These are phyloP conservation scores for Zhengitettix transpicula DNA, from an alignment of 2,888 invertebrate genomes.

Conservation along the genomic window DNA sequence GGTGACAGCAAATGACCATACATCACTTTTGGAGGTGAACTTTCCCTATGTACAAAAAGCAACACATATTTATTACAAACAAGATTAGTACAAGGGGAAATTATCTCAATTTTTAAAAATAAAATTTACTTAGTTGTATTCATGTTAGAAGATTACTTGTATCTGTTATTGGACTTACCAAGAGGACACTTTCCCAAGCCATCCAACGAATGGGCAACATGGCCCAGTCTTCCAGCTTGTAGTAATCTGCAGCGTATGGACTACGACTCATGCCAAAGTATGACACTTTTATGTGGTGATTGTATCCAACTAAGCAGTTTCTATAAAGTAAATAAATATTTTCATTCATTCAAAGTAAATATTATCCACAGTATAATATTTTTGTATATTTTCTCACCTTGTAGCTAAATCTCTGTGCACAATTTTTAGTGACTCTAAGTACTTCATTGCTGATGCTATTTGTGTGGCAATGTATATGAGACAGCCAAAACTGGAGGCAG, in stretches of 20 bases:
- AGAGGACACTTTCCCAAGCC: constrained; percentile 69
- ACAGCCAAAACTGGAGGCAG: constrained; percentile 54
- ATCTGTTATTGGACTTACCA: constrained; percentile 35
- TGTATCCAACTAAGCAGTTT: constrained; percentile 66
- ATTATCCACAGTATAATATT: neutral
- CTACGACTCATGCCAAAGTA: constrained; percentile 51
- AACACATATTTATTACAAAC: neutral
- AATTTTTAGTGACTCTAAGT: constrained; percentile 69
- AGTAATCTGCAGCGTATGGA: constrained; percentile 61
- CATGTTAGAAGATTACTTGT: neutral
- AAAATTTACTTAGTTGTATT: neutral
- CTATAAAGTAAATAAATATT: constrained; percentile 24
- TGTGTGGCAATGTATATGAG: constrained; percentile 75
- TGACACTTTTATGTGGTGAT: constrained; percentile 54
- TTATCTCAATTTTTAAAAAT: neutral
- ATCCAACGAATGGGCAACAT: constrained; percentile 71
- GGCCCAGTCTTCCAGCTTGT: constrained; percentile 48
- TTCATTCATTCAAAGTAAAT: neutral
- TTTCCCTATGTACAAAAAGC: constrained; percentile 42
- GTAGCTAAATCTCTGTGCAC: constrained; percentile 76
- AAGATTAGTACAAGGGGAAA: neutral
- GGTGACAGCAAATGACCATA: constrained; percentile 77
- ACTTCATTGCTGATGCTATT: constrained; percentile 81
- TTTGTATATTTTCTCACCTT: constrained; percentile 31
- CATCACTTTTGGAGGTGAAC: constrained; percentile 69